These are phyloP conservation scores for Scaptomyza caliginosa DNA, from an alignment of 2,888 invertebrate species.

Conservation along the genomic window DNA sequence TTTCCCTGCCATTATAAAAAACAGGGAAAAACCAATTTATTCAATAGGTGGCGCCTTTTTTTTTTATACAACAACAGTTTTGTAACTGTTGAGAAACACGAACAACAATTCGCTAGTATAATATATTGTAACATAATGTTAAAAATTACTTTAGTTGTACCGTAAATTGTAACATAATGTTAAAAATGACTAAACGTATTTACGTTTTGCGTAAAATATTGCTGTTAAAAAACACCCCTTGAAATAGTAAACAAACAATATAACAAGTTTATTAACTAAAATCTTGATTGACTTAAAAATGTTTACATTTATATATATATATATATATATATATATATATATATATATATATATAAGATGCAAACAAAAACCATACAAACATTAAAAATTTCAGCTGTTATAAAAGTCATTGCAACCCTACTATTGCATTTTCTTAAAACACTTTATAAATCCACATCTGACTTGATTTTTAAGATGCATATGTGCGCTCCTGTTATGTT, in stretches of 20 bases:
- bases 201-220: no score
- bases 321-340: no score
- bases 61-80: slow-evolving; percentile 9
- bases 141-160: no score
- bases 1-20: not conserved
- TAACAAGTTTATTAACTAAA: no score
- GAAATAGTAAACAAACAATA: no score
- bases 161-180: no score
- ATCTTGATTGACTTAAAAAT: no score
- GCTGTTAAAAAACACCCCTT: no score
- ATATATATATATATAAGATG: no score
- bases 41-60: slow-evolving; percentile 26
- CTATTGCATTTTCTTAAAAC: not conserved
- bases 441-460: not conserved
- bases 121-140: not conserved
- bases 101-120: not conserved
- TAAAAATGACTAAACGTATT: no score
- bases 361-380: no score
- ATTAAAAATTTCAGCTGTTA: not conserved
- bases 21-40: not conserved
- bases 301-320: no score
- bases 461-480: slow-evolving; percentile 6
- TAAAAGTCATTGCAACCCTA: not conserved
- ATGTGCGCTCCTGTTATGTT: not conserved
- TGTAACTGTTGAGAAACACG: slow-evolving; percentile 10